Conservation (phyloP, 2,888 invertebrate species). For the Sarcophaga subvicina region DNA sequence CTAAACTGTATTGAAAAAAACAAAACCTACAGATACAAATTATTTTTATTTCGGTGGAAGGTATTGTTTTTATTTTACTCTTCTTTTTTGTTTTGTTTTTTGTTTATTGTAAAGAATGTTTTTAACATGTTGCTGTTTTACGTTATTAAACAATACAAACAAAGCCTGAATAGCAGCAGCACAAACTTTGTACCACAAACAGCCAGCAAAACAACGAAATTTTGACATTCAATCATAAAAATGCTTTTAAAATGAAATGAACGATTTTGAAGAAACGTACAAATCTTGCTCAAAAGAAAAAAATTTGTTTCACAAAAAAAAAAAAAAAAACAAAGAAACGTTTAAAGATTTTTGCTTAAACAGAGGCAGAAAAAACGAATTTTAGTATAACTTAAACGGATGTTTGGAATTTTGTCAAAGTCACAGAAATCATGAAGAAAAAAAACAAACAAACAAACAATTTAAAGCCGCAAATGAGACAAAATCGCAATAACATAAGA, state of each 20-base stretch:
- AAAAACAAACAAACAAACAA: slow-evolving; percentile 29
- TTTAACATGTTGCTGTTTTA: slow-evolving; percentile 53
- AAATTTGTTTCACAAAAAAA: neutral
- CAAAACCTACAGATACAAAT: slow-evolving; percentile 43
- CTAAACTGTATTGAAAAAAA: slow-evolving; percentile 27
- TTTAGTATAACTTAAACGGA: slow-evolving; percentile 67
- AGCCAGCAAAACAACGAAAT: slow-evolving; percentile 43
- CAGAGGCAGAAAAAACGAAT: slow-evolving; percentile 47
- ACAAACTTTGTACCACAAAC: too few species aligned
- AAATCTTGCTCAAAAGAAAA: neutral
- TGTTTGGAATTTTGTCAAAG: slow-evolving; percentile 71
- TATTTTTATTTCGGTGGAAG: slow-evolving; percentile 18
- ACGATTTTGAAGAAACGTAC: neutral
- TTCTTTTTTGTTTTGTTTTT: slow-evolving; percentile 25
- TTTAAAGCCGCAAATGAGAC: slow-evolving; percentile 69
- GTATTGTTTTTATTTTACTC: slow-evolving; percentile 7
- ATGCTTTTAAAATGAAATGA: slow-evolving; percentile 54
- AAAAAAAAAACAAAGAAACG: slow-evolving; percentile 3
- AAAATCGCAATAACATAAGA: slow-evolving; percentile 23
- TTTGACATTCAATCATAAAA: slow-evolving; percentile 70
- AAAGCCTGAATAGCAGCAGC: neutral
- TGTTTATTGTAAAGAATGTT: slow-evolving; percentile 50
- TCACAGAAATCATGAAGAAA: slow-evolving; percentile 11
- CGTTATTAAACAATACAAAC: neutral
- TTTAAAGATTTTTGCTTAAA: slow-evolving; percentile 27